Conservation (phyloP, 2,797 vertebrate species). For the Gymnocypris eckloni region DNA sequence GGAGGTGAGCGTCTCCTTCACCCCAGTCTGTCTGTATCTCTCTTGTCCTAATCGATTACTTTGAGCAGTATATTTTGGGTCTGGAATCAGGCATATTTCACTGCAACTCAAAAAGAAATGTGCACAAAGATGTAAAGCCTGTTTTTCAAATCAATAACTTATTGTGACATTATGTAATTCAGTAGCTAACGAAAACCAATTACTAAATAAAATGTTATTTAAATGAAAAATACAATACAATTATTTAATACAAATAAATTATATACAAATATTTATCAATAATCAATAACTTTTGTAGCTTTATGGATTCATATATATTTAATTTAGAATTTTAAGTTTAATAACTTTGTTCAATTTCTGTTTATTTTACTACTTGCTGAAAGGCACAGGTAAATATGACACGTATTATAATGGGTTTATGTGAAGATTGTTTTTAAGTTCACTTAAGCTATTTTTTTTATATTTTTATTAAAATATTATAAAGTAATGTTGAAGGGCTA, state of each 20-base stretch:
- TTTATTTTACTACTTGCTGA: background rate
- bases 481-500: too few relatives aligned
- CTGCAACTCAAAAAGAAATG: background rate
- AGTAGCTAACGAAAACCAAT: background rate
- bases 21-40: conserved; percentile 1
- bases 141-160: background rate
- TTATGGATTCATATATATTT: background rate
- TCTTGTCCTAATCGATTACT: background rate
- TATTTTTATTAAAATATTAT: background rate
- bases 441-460: background rate
- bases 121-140: background rate
- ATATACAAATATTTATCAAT: background rate
- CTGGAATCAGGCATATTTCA: background rate
- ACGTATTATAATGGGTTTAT: background rate
- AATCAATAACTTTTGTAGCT: background rate
- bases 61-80: background rate
- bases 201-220: background rate
- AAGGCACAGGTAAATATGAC: background rate
- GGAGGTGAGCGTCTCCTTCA: conserved; percentile 71
- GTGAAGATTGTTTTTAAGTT: background rate
- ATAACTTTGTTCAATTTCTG: background rate
- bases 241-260: background rate
- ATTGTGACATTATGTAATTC: background rate
- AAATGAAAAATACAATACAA: background rate
- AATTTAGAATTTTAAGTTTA: background rate